Percentiles rank a stretch among this genome's conserved stretches.
phyloP scores from a whole-genome alignment of 2,888 invertebrate species.

The Aphodius granarius region DNA sequence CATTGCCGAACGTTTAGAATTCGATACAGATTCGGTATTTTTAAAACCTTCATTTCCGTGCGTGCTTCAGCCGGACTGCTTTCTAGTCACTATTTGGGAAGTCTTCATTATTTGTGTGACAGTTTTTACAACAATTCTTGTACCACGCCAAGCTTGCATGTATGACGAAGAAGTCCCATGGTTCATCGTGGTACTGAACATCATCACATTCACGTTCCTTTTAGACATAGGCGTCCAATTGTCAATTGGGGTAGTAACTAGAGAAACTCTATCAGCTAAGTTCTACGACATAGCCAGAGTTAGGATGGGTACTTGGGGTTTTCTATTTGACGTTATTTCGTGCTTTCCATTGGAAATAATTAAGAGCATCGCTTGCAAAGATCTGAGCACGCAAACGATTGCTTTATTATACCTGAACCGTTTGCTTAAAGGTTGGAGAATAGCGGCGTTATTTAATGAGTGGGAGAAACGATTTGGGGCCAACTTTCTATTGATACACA shows the following conservation, averaged over 20 bases:
- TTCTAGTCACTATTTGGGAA: constrained; percentile 35
- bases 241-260: constrained; percentile 36
- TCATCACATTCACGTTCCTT: constrained; percentile 27
- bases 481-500: constrained; percentile 24
- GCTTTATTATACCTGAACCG: constrained; percentile 19
- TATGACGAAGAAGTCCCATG: neutral
- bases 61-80: constrained; percentile 37
- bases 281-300: constrained; percentile 9
- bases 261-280: constrained; percentile 11
- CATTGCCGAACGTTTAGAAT: constrained; percentile 35
- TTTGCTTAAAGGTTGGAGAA: constrained; percentile 27
- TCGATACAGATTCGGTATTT: constrained; percentile 37
- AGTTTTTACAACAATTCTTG: constrained; percentile 21
- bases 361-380: constrained; percentile 6
- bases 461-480: constrained; percentile 27
- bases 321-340: constrained; percentile 21
- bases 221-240: constrained; percentile 37
- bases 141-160: constrained; percentile 20
- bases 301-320: constrained; percentile 16
- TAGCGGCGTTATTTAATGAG: constrained; percentile 21
- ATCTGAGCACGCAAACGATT: neutral
- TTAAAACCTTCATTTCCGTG: constrained; percentile 35
- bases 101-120: constrained; percentile 26
- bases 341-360: constrained; percentile 23
- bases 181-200: constrained; percentile 15